Percentiles rank a stretch among this genome's conserved stretches.
Conservation (phyloP, 2,113 vertebrate genomes). For the Emydura subglobosa region DNA sequence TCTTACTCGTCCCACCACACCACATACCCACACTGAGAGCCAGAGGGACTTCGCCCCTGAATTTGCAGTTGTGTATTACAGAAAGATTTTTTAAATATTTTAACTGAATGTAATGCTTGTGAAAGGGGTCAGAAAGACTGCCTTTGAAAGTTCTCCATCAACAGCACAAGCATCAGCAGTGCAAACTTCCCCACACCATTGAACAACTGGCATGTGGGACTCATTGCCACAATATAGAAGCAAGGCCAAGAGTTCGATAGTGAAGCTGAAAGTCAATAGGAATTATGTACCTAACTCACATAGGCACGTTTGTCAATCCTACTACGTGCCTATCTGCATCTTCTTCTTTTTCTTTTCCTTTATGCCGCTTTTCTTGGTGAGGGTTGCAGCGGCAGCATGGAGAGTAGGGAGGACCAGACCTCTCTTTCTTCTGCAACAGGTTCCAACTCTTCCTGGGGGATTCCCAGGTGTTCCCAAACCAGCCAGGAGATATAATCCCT, state of each 20-base stretch:
- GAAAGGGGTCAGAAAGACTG: neutral
- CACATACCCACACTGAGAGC: fast-evolving
- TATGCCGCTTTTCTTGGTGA: too few relatives aligned
- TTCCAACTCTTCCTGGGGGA: too few relatives aligned
- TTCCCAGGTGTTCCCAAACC: too few relatives aligned
- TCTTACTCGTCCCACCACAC: neutral
- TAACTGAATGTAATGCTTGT: neutral
- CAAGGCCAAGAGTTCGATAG: neutral
- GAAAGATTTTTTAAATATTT: neutral
- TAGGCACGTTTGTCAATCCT: neutral
- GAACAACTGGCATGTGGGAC: neutral
- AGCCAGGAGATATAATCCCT: too few relatives aligned
- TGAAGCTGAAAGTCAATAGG: neutral
- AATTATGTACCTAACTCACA: neutral
- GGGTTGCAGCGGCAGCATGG: too few relatives aligned
- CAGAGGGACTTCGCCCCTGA: neutral
- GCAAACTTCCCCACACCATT: neutral
- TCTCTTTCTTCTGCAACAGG: too few relatives aligned
- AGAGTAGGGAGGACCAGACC: too few relatives aligned
- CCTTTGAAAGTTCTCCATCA: neutral
- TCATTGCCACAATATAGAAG: neutral
- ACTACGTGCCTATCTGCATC: neutral
- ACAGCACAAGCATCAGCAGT: neutral
- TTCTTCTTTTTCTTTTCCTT: neutral
- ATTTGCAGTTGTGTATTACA: neutral